Evolutionary conservation across 2,797 vertebrate genomes (phyloP).

Genomic region (Danio albolineatus): DNA sequence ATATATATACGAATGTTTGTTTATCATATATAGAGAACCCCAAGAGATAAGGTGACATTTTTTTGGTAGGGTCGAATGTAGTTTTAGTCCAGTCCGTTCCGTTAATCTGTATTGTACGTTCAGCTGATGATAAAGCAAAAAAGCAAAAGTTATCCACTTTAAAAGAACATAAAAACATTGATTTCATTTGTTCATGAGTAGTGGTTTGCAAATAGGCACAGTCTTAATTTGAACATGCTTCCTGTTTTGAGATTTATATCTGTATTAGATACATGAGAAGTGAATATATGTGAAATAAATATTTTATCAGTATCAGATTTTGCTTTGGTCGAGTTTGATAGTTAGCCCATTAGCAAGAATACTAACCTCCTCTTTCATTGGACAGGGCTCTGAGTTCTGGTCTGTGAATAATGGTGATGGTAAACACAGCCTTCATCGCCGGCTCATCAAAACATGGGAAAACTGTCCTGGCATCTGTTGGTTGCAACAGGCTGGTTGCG

Average conservation of each 20-base stretch:
- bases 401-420: constrained; percentile 75
- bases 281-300: not conserved
- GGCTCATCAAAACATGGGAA: constrained; percentile 87
- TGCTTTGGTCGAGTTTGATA: not conserved
- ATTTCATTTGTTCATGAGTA: not conserved
- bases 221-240: not conserved
- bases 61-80: constrained; percentile 60
- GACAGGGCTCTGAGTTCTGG: constrained; percentile 23
- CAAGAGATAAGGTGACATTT: constrained; percentile 81
- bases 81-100: constrained; percentile 68
- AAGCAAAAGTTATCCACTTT: not conserved
- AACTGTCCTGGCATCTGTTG: constrained; percentile 72
- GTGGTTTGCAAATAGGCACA: not conserved
- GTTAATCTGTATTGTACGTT: not conserved
- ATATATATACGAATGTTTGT: not conserved
- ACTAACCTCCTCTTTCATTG: constrained; percentile 60
- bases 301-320: not conserved
- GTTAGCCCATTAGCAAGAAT: not conserved
- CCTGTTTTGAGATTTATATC: not conserved
- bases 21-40: constrained; percentile 72
- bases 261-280: not conserved
- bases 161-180: not conserved
- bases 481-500: constrained; percentile 71
- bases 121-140: not conserved
- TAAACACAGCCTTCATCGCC: constrained; percentile 79